Base-by-base conservation (phyloP, 1,140 invertebrate species). In the Hesperophylax magnus region DNA sequence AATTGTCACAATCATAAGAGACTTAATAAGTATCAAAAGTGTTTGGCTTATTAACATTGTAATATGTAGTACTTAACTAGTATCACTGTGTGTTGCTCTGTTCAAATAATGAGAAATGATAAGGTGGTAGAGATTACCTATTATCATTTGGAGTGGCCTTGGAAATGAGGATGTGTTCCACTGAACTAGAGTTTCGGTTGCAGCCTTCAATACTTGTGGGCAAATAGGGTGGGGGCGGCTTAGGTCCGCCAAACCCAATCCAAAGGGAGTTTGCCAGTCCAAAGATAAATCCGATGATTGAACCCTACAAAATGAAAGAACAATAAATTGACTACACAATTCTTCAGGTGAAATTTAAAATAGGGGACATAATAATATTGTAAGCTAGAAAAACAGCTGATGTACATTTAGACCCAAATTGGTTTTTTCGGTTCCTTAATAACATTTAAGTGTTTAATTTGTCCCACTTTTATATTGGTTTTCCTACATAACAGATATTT, bases 161-260 rank as follows among this genome's bases (percentile, higher is more conserved):
- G 3, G 27, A n/a, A 15, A 82, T 31, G 5, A 63, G 53, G 1
- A 17, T 11, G 20, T n/a, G 39, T 39, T 78, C 18, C 18, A 15
- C 15, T 15, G n/a, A 34, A 0, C 20, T 47, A 56, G 18, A 53
- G 20, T 58, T 82, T 31, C 84, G 85, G 14, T 87, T 85, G 81
- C 94, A 95, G 5, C 91, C 92, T 1, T 91, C 91, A 0, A 90
- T 90, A 9, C 90, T 92, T 17, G 93, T 86, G 0, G 93, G 91
- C 74, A 96, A 88, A n/a, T 87, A 89, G 0, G 86, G 84, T 5
- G 90, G 81, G 0, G 89, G 85, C 0, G 95, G 95, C 81, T 94
- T 94, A 0, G 96, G 94, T 47, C 92, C 92, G 0, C 96, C 96
- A 86, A 98, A 97, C 69, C 95, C 96, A 78, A 97, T 94, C 95